Conservation (phyloP, 1,140 invertebrate species). For the Pogonomyrmex barbatus region DNA sequence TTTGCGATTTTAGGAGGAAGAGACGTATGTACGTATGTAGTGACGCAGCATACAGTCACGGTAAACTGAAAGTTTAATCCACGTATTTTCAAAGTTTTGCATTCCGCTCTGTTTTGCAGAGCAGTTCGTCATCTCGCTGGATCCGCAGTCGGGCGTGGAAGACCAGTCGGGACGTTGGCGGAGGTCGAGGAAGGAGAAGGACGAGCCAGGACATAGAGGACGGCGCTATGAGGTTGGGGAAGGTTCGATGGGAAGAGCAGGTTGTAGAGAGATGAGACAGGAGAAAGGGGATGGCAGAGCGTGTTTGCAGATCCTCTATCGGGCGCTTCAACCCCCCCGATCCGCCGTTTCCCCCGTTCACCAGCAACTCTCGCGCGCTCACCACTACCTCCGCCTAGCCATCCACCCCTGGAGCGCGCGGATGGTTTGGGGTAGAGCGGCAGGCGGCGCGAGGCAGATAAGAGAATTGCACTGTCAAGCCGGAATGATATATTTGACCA, state of each 20-base stretch:
- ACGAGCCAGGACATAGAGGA: constrained; percentile 68
- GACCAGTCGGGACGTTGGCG: constrained; percentile 65
- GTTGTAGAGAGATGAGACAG: constrained; percentile 61
- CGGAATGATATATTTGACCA: constrained; percentile 95
- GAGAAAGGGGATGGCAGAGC: constrained; percentile 75
- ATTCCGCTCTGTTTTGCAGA: constrained; percentile 81
- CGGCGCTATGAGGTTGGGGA: constrained; percentile 35
- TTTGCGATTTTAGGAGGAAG: not conserved
- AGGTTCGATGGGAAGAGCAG: constrained; percentile 72
- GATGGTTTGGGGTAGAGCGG: constrained; percentile 81
- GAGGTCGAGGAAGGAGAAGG: constrained; percentile 75
- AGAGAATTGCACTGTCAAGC: constrained; percentile 95
- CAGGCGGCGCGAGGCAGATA: constrained; percentile 88
- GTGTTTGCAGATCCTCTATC: constrained; percentile 87
- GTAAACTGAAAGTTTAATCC: constrained; percentile 71
- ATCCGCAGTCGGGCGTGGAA: constrained; percentile 76
- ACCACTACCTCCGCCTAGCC: constrained; percentile 81
- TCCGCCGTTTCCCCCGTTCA: constrained; percentile 71
- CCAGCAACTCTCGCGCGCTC: constrained; percentile 67
- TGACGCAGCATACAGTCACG: not conserved
- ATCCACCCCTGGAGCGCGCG: constrained; percentile 79
- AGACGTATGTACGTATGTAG: not conserved
- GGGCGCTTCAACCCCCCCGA: constrained; percentile 80
- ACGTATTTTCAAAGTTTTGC: constrained; percentile 79
- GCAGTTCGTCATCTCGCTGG: constrained; percentile 83